A percentile compares a stretch with the other conserved stretches of the same genome.
These are phyloP conservation scores for Sinohyriopsis cumingii DNA, from an alignment of 2,888 invertebrate species.

Conservation along the genomic window DNA sequence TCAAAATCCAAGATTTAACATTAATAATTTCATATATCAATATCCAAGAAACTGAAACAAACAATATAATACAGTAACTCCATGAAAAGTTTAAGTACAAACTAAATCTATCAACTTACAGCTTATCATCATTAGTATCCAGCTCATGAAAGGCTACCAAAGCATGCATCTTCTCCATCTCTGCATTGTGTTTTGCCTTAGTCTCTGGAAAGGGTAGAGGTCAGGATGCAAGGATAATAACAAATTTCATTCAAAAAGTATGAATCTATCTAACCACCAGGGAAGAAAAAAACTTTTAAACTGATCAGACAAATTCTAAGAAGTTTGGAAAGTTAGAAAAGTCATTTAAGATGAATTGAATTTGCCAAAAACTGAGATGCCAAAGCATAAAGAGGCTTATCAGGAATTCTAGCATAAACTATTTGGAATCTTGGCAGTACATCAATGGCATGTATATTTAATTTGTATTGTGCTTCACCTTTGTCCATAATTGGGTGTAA, in stretches of 20 bases:
- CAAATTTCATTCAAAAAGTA: not conserved
- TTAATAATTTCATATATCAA: no score
- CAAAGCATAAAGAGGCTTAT: no score
- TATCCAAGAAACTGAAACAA: not conserved
- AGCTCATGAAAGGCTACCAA: constrained; percentile 81
- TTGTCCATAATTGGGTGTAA: no score
- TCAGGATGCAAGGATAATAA: not conserved
- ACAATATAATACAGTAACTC: not conserved
- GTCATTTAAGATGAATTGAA: no score
- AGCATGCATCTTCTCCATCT: constrained; percentile 61
- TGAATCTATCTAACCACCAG: not conserved
- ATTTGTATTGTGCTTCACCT: no score
- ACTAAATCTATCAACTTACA: constrained; percentile 50
- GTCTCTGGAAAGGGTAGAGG: constrained; percentile 43
- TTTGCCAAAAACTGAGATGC: no score
- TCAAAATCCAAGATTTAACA: no score
- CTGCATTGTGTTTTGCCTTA: constrained; percentile 58
- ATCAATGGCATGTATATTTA: no score
- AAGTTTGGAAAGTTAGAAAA: not conserved
- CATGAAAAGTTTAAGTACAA: not conserved
- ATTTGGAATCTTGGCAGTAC: no score
- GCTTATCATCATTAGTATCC: constrained; percentile 87
- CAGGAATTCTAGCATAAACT: no score
- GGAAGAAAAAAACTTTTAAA: no score
- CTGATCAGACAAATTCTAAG: constrained; percentile 1